These are phyloP conservation scores for Thomomys bottae DNA, from an alignment of 2,113 vertebrate genomes.

Conservation along the genomic window DNA sequence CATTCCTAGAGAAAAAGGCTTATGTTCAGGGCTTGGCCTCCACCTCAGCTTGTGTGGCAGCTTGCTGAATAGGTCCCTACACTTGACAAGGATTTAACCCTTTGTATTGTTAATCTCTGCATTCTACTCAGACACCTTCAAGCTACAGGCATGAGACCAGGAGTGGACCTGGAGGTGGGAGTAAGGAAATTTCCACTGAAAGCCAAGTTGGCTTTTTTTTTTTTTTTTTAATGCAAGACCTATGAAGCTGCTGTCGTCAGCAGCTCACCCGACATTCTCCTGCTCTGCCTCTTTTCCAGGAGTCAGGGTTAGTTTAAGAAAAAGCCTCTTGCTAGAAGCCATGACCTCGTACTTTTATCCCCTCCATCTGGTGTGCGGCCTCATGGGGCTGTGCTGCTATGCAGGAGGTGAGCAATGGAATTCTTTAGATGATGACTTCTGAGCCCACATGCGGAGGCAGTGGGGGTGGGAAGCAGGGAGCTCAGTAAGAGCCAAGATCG, in stretches of 20 bases:
- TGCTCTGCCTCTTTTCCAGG: constrained; percentile 74
- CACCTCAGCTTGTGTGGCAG: constrained; percentile 59
- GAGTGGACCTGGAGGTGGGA: constrained; percentile 10
- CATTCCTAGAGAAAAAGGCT: constrained; percentile 32
- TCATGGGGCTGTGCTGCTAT: constrained; percentile 80
- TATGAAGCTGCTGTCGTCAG: constrained; percentile 73
- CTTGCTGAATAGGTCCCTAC: constrained; percentile 24
- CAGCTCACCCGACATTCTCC: constrained; percentile 71
- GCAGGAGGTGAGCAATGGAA: constrained; percentile 82
- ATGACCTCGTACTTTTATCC: constrained; percentile 81
- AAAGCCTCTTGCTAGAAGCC: constrained; percentile 81
- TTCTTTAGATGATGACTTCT: constrained; percentile 82
- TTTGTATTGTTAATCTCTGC: constrained; percentile 25
- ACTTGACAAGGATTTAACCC: constrained; percentile 29
- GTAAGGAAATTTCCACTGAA: constrained; percentile 57
- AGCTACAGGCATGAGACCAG: constrained; percentile 33
- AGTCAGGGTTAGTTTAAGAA: constrained; percentile 82
- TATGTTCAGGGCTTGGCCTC: constrained; percentile 28
- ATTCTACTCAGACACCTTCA: constrained; percentile 44
- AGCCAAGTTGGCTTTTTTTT: constrained; percentile 51
- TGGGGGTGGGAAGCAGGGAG: constrained; percentile 72
- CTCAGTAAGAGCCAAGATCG: constrained; percentile 72
- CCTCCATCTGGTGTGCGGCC: constrained; percentile 81
- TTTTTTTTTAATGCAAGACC: constrained; percentile 58
- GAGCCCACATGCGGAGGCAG: constrained; percentile 79